Base-by-base conservation (phyloP, 2,113 vertebrate genomes). In the Talpa occidentalis region DNA sequence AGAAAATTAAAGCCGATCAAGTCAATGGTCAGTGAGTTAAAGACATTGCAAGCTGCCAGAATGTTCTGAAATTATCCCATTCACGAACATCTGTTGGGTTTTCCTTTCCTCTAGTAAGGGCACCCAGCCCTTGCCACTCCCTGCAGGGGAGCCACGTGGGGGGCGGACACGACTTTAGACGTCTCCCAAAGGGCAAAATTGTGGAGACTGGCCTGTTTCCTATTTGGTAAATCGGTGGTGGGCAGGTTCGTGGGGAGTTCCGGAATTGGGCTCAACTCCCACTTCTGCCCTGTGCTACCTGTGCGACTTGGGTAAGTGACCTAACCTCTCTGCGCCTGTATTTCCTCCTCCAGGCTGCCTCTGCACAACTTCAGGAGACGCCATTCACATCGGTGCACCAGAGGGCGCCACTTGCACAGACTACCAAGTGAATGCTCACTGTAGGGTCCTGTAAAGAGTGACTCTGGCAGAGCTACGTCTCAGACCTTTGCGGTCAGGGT, bases 1-100 rank as follows among this genome's bases (percentile, higher is more conserved):
- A n/a, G 70, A 91, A 88, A 85, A 76, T 69, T 93, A 89, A 96
- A 54, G 12, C 52, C 76, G 79, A 67, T 52, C 16, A 40, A 88
- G 32, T 93, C 70, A 70, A 16, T 2, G 6, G 60, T 67, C 10
- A 79, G 60, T 42, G 85, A 82, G 64, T 69, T 69, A 66, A 94
- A 94, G 90, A 73, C 80, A 22, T 16, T n/a, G 35, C 90, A 69
- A 59, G 16, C 52, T 54, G 35, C 49, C 35, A 62, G 86, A 47
- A 78, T 67, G 56, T 91, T 74, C 64, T 69, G 47, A 78, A 66
- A 24, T 86, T 9, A 77, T 73, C n/a, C 54, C 5, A 0, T 30
- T 44, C 19, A 19, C 26, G 26, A 66, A 5, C 1, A 0, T 22
- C 26, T 54, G 60, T 12, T 64, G 16, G 8, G 30, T n/a, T 28